Evolutionary conservation across 1,140 invertebrate species (phyloP).

Genomic region (Sogatella furcifera): DNA sequence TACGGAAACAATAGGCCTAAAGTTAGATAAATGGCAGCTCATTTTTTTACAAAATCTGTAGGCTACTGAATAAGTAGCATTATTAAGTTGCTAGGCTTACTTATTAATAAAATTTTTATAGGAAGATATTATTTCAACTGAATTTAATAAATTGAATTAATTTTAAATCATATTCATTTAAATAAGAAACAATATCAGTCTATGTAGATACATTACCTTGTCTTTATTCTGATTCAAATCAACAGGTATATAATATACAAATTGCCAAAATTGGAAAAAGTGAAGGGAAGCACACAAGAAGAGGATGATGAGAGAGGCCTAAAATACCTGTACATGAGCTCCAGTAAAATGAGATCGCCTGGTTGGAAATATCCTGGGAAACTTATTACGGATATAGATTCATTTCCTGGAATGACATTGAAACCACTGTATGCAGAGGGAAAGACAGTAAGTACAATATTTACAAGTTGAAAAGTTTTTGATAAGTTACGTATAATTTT

Average conservation of each 20-base stretch:
- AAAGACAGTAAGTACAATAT: slow-evolving; percentile 19
- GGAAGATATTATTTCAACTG: too few relatives aligned
- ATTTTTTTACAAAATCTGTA: too few relatives aligned
- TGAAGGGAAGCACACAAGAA: slow-evolving; percentile 40
- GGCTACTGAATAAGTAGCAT: too few relatives aligned
- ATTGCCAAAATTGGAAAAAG: slow-evolving; percentile 44
- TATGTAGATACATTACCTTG: background rate
- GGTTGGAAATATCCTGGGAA: slow-evolving; percentile 58
- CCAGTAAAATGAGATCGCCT: slow-evolving; percentile 35
- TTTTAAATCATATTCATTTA: too few relatives aligned
- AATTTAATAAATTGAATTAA: too few relatives aligned
- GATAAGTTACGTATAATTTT: too few relatives aligned
- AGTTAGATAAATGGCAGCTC: too few relatives aligned
- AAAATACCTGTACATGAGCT: slow-evolving; percentile 64
- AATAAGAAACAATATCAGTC: background rate
- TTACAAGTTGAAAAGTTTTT: too few relatives aligned
- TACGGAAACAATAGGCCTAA: too few relatives aligned
- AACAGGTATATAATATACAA: slow-evolving; percentile 76
- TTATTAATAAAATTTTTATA: too few relatives aligned
- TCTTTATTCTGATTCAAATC: background rate
- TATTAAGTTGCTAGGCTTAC: too few relatives aligned
- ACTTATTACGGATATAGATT: slow-evolving; percentile 52
- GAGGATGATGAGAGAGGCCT: slow-evolving; percentile 45
- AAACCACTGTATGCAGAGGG: slow-evolving; percentile 47
- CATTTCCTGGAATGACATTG: slow-evolving; percentile 64